Base-by-base conservation (phyloP, 2,113 vertebrate species). In the Heterocephalus glaber region DNA sequence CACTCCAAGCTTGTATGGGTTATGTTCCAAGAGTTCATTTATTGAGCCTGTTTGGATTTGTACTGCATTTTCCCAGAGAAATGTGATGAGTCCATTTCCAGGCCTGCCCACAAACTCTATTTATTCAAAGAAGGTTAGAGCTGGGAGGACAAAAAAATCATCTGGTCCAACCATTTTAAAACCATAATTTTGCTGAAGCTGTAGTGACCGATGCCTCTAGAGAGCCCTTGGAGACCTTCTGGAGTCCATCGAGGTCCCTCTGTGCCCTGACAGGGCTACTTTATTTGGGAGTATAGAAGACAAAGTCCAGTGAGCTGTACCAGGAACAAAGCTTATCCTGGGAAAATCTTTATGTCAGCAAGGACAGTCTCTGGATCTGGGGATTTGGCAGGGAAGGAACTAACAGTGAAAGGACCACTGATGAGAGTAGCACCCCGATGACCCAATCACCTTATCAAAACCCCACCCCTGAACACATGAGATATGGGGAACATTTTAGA, bases 41-140 rank as follows among this genome's bases (percentile, higher is more conserved):
- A 77, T 74, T 96, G 79, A 88, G 61, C 8, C 65, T 95, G 56
- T 95, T 94, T 92, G 60, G 65, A 92, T 94, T 88, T 92, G 54
- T 11, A 66, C 94, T 83, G 38, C 33, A 68, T 86, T 95, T 97
- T 91, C 92, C 93, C 95, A 96, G 93, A 96, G 93, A 94, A 94
- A 92, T 61, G 33, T 92, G 60, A 91, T 85, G 61, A 56, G 30
- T 82, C 8, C 49, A 4, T 94, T 90, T 84, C 72, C 61, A 96
- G 66, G 47, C 47, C 61, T 92, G 26, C 72, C 86, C 85, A 96
- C 77, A 93, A 94, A 88, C 30, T 66, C 85, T 89, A 41, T 94
- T 96, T 90, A 96, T 76, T 94, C 93, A 95, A 30, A 92, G 56
- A 88, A 88, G n/a, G 60, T 54, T 84, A 92, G 63, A 89, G 28